Evolutionary conservation across 2,113 vertebrate species (phyloP), one percentile per base, ranked within the genome.

Genomic region (Elanus axillaris): DNA sequence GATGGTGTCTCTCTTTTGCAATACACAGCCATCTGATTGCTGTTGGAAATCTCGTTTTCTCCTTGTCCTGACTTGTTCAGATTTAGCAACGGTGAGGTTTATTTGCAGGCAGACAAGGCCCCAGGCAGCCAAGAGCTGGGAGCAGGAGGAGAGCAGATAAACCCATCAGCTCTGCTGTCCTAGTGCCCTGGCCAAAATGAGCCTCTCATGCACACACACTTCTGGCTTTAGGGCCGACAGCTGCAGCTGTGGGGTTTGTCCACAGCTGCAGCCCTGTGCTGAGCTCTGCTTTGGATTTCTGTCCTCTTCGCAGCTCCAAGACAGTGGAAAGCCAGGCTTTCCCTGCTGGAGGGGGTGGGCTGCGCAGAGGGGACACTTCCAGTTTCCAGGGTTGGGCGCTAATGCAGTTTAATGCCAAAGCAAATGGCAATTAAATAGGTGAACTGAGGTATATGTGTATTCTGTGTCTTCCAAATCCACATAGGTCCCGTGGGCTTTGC

Each of bases 401-500:
- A 25, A 34, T 4, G 25, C 0, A 9, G 14, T 31, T 59, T 26
- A 38, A 38, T 7, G 22, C 32, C 62, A 36, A 71, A 75, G 32
- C 63, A 43, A 66, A 23, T 1, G 9, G 8, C 3, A 13, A 3
- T 32, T 15, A 4, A 53, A 13, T 6, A 29, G 64, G 29, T 66
- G 66, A 66, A 17, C 27, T 38, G 9, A 0, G 59, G 12, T 26
- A 2, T 3, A 11, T 1, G 38, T 2, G 0, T 5, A 12, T 16
- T 11, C 3, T 2, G 2, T 2, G 2, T 27, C 38, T 42, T 15
- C 86, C 29, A 43, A n/a, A 20, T 47, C 42, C 22, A 3, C 22
- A n/a, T 2, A 13, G 58, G n/a, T 40, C 52, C 58, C 1, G 0
- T 2, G 21, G 45, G 58, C 34, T 67, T 16, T 3, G 43, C 0